Evolutionary conservation across 2,797 vertebrate species (phyloP), one percentile per base, ranked within the genome.

Genomic region (Triplophysa yarkandensis): DNA sequence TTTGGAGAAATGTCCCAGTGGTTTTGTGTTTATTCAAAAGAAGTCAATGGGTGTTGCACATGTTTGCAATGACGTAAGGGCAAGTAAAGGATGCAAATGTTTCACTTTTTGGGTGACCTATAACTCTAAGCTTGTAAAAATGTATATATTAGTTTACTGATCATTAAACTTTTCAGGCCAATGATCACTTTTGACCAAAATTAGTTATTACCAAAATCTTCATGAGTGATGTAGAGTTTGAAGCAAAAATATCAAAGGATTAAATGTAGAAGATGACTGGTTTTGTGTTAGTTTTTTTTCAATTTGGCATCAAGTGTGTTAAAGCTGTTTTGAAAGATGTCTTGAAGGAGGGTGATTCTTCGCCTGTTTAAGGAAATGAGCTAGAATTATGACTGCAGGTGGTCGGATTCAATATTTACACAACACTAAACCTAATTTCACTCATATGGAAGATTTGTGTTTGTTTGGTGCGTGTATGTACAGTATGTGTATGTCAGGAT

Each of bases 371-470:
- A 88, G 84, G 82, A 88, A 77, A 85, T 3, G 81, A 71, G 77
- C 83, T 81, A 84, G 83, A 77, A 81, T 78, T 36, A 48, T 74
- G 82, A 81, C 83, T 88, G 83, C 86, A 86, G 85, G 85, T 84
- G 83, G 74, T 83, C 80, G 76, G 73, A 83, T 80, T 76, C 73
- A 82, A 82, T 88, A 85, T 88, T 88, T 85, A 80, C 83, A 79
- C 13, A 43, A 74, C 83, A 86, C 85, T 84, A 83, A 80, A 80
- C 81, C 83, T 72, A 81, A 82, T 85, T 86, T 74, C 76, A 78
- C 84, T 81, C 76, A 78, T 36, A 63, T 78, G 79, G 70, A 30
- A 34, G 66, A 60, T 19, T 17, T 58, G 14, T 62, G 19, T 63
- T 54, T 30, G 14, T 13, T n/a, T 61, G 16, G 32, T n/a, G 43